Evolutionary conservation across 2,113 vertebrate species (phyloP), one percentile per base, ranked within the genome.

Genomic region (Rhinoderma darwinii): DNA sequence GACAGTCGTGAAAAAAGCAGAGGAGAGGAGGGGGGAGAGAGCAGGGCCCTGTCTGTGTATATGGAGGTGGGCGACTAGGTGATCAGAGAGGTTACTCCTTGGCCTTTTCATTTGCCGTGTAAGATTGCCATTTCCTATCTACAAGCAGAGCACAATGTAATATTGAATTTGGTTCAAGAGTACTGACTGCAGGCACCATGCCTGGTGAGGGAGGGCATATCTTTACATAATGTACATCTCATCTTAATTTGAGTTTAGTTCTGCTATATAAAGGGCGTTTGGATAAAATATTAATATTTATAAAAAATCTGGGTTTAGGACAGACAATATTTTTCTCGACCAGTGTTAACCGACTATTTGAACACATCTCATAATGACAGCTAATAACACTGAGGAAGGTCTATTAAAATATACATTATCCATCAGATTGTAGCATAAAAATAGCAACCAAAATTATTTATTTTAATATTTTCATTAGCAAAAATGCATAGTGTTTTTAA

Each of bases 401-500:
- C 44, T 78, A 78, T 22, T 51, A 51, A 51, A 51, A 78, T 78
- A 78, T 51, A 78, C 12, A 35, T 50, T 51, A 22, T 78, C 8
- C 54, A 22, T 54, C 1, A 0, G 25, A 32, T 30, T 77, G 15
- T 30, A 30, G 27, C 74, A 77, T 77, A 77, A 50, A 77, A 44
- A 75, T 75, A 44, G 37, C 25, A 51, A 77, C 44, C 15, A 11
- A 77, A 50, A 47, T 51, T 5, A 30, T 27, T 50, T n/a, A n/a
- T n/a, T 15, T 22, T 27, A 27, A 11, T 30, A 30, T 77, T 10
- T 77, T 27, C 74, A 30, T 77, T 77, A 47, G 44, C 27, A 77
- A 77, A 77, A 77, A 77, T 77, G 44, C 43, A 77, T 77, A 77
- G 74, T n/a, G n/a, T 50, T 51, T 77, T 17, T 47, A 17, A 32